Conservation (phyloP, 1,140 invertebrate genomes). For the Dufourea novaeangliae region DNA sequence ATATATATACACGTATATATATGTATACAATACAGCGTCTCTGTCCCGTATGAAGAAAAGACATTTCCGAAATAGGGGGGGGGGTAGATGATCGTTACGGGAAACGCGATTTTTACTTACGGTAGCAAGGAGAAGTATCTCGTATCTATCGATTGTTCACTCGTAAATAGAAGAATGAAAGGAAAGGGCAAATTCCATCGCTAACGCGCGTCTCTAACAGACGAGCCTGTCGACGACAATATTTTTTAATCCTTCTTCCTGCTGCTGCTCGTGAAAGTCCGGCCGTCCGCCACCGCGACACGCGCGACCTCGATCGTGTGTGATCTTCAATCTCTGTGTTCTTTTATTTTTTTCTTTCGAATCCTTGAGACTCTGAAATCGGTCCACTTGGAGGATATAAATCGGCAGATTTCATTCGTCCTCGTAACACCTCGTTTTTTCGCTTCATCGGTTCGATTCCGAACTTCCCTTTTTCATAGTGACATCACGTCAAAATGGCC, state of each 20-base stretch:
- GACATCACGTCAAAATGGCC: no score
- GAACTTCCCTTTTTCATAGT: no score
- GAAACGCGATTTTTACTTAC: slow-evolving; percentile 41
- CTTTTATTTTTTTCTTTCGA: not conserved
- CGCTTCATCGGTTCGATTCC: no score
- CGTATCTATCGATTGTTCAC: slow-evolving; percentile 35
- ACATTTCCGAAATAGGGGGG: slow-evolving; percentile 9
- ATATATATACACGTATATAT: not conserved
- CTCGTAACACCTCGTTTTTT: not conserved
- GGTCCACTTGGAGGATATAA: not conserved
- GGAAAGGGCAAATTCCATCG: not conserved
- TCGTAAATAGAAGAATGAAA: not conserved
- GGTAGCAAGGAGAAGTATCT: slow-evolving; percentile 44
- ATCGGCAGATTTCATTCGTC: not conserved
- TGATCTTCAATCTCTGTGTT: no score
- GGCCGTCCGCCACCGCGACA: slow-evolving; percentile 27
- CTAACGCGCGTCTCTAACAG: slow-evolving; percentile 20
- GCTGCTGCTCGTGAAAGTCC: slow-evolving; percentile 48
- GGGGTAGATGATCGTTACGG: not conserved
- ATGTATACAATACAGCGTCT: no score
- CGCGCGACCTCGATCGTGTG: not conserved
- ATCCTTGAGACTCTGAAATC: not conserved
- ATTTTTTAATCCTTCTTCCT: slow-evolving; percentile 62
- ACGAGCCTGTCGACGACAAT: slow-evolving; percentile 58
- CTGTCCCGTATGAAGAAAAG: no score